A percentile compares a stretch with the other conserved stretches of the same genome.
Conservation (phyloP, 2,888 invertebrate species). For the Eristalis pertinax region DNA sequence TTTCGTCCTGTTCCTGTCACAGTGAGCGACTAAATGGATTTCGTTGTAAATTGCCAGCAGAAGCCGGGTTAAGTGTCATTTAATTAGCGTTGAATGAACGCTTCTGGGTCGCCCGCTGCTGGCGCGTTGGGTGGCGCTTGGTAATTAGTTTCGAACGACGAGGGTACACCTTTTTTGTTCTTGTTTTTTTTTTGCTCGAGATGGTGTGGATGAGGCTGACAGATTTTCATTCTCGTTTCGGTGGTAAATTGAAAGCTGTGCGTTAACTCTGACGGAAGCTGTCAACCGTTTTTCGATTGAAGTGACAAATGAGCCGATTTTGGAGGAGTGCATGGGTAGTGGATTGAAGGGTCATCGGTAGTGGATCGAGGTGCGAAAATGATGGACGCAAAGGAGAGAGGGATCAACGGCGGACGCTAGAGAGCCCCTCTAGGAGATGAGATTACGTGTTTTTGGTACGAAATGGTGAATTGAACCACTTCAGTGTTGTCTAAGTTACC, state of each 20-base stretch:
- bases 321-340: neutral
- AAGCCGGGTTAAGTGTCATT: conserved; percentile 17
- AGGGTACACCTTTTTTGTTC: neutral
- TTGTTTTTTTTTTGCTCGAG: neutral
- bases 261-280: neutral
- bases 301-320: neutral
- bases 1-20: conserved; percentile 1
- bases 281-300: neutral
- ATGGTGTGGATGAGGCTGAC: neutral
- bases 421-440: too few species aligned
- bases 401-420: too few species aligned
- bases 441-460: too few species aligned
- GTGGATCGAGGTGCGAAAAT: neutral
- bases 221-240: neutral
- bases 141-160: neutral
- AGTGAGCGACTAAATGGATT: conserved; percentile 9
- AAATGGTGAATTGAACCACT: too few species aligned
- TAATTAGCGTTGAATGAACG: conserved; percentile 11
- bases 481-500: too few species aligned
- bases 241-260: neutral
- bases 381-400: neutral
- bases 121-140: neutral
- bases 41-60: conserved; percentile 6
- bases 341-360: neutral
- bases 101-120: neutral